Evolutionary conservation across 2,797 vertebrate species (phyloP).

Genomic region (Crenichthys baileyi): DNA sequence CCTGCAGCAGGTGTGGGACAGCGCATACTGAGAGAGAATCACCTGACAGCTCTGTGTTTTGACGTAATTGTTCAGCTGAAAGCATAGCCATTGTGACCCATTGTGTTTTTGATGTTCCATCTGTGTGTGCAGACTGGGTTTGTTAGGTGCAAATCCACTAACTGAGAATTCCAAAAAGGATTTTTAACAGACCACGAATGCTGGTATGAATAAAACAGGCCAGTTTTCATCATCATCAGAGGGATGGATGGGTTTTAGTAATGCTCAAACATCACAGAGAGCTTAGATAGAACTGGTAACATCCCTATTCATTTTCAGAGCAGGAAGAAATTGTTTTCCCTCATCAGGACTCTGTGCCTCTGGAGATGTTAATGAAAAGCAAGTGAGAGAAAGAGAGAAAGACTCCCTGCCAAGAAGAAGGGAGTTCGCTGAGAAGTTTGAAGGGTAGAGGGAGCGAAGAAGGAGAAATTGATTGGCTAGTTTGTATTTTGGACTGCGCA

Average conservation of each 20-base stretch:
- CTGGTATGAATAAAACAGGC: constrained; percentile 41
- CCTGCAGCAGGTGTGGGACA: constrained; percentile 36
- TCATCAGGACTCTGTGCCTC: constrained; percentile 32
- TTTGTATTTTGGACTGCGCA: constrained; percentile 41
- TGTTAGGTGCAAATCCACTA: constrained; percentile 36
- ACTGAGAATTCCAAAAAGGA: constrained; percentile 50
- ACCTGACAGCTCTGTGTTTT: constrained; percentile 33
- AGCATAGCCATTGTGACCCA: constrained; percentile 35
- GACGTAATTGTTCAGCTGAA: constrained; percentile 50
- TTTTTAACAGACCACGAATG: constrained; percentile 61
- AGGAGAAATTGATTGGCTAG: constrained; percentile 44
- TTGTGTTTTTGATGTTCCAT: constrained; percentile 34
- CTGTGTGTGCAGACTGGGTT: constrained; percentile 33
- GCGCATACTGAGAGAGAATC: constrained; percentile 31
- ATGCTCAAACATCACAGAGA: constrained; percentile 2
- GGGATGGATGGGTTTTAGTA: constrained; percentile 1
- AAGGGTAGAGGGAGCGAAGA: constrained; percentile 15
- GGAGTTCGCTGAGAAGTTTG: constrained; percentile 30
- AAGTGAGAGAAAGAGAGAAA: constrained; percentile 23
- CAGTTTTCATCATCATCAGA: not conserved
- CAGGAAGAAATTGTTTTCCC: constrained; percentile 35
- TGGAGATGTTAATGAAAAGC: constrained; percentile 50
- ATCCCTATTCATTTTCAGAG: constrained; percentile 26
- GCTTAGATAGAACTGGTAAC: constrained; percentile 37
- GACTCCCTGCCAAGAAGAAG: constrained; percentile 55